Percentiles rank a stretch among this genome's conserved stretches.
Conservation (phyloP, 1,140 invertebrate genomes). For the Pseudoatta argentina region DNA sequence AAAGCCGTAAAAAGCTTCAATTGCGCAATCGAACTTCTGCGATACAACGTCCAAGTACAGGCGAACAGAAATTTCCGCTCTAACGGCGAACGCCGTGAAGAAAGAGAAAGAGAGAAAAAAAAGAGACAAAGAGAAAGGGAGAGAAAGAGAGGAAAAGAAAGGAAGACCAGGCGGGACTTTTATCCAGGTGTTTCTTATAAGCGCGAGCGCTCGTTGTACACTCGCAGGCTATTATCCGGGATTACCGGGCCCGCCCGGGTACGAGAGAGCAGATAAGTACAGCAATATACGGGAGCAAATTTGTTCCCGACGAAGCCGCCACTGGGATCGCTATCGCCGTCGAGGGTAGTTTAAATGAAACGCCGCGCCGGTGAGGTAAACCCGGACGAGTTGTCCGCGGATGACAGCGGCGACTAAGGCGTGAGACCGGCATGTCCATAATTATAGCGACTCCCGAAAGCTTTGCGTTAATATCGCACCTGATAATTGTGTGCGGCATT, state of each 20-base stretch:
- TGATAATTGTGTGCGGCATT: slow-evolving; percentile 62
- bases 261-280: slow-evolving; percentile 60
- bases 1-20: slow-evolving; percentile 63
- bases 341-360: slow-evolving; percentile 70
- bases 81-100: slow-evolving; percentile 29
- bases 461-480: slow-evolving; percentile 67
- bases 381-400: slow-evolving; percentile 33
- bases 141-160: background rate
- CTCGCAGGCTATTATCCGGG: slow-evolving; percentile 69
- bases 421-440: slow-evolving; percentile 53
- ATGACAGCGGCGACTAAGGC: slow-evolving; percentile 42
- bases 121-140: background rate
- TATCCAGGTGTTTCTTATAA: slow-evolving; percentile 66
- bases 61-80: slow-evolving; percentile 48
- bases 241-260: slow-evolving; percentile 62
- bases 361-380: slow-evolving; percentile 24
- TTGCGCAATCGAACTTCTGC: slow-evolving; percentile 57
- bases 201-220: slow-evolving; percentile 57
- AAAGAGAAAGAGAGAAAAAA: background rate
- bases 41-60: slow-evolving; percentile 49
- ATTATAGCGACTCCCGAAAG: slow-evolving; percentile 65
- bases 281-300: slow-evolving; percentile 72
- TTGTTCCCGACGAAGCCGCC: slow-evolving; percentile 50
- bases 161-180: slow-evolving; percentile 43
- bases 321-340: slow-evolving; percentile 5